Evolutionary conservation across 2,888 invertebrate genomes (phyloP).

Genomic region (Leptogaster cylindrica): DNA sequence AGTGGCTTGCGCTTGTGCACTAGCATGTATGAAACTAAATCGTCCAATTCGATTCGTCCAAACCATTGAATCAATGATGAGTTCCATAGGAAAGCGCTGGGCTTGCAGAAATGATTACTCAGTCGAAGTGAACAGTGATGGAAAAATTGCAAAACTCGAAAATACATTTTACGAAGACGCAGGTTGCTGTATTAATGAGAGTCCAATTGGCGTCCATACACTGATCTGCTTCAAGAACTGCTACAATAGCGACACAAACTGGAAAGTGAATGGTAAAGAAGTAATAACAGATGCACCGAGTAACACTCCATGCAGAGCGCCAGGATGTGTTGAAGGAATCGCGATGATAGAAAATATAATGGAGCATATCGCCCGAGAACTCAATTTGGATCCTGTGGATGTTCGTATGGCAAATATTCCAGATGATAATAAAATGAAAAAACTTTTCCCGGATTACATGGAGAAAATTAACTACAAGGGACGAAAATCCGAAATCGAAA

Average conservation of each 20-base stretch:
- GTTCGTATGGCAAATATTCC: constrained; percentile 66
- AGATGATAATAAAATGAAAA: constrained; percentile 31
- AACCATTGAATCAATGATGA: constrained; percentile 76
- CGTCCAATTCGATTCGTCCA: constrained; percentile 75
- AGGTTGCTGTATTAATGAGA: constrained; percentile 63
- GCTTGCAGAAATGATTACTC: constrained; percentile 71
- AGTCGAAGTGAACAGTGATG: constrained; percentile 68
- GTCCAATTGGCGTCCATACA: constrained; percentile 53
- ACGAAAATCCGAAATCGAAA: constrained; percentile 64
- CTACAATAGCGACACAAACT: constrained; percentile 64
- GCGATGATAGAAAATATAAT: constrained; percentile 69
- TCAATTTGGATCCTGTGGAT: constrained; percentile 66
- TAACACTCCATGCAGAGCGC: constrained; percentile 47
- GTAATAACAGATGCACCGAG: constrained; percentile 62
- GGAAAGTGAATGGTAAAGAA: constrained; percentile 73
- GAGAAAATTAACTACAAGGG: constrained; percentile 62
- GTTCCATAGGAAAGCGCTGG: constrained; percentile 71
- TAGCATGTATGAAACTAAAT: constrained; percentile 66
- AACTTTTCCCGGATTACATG: constrained; percentile 41
- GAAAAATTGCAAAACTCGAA: constrained; percentile 72
- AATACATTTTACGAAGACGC: constrained; percentile 65
- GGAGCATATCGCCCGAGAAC: constrained; percentile 68
- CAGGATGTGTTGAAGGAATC: constrained; percentile 67
- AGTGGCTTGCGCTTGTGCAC: constrained; percentile 68
- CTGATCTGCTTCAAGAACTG: constrained; percentile 63